Evolutionary conservation across 2,113 vertebrate species (phyloP).

Genomic region (Cairina moschata): DNA sequence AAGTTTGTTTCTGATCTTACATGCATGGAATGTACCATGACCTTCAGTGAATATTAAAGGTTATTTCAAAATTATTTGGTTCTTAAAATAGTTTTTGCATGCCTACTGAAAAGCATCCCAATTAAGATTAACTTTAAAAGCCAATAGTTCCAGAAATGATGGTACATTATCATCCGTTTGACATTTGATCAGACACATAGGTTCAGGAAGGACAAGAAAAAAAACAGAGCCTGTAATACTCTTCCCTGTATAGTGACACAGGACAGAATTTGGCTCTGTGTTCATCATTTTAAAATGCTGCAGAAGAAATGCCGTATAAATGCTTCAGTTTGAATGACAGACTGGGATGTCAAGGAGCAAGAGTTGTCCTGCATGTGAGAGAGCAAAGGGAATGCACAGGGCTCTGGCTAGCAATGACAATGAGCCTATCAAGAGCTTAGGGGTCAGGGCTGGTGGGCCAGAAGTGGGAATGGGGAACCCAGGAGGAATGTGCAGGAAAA

Average conservation of each 20-base stretch:
- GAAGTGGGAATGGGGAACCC: no score
- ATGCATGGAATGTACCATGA: constrained; percentile 30
- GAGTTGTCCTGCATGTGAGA: neutral
- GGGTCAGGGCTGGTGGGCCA: neutral
- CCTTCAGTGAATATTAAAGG: constrained; percentile 32
- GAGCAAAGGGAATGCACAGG: neutral
- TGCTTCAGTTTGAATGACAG: neutral
- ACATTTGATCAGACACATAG: constrained; percentile 32
- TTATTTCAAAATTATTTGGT: constrained; percentile 7
- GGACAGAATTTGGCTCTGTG: neutral
- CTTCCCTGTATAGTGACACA: neutral
- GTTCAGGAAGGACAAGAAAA: constrained; percentile 3
- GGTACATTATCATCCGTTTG: constrained; percentile 23
- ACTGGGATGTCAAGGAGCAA: neutral
- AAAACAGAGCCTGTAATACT: neutral
- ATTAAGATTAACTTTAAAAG: constrained; percentile 46
- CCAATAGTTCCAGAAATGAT: constrained; percentile 48
- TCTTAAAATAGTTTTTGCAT: constrained; percentile 51
- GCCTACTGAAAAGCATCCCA: neutral
- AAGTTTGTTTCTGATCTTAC: constrained; percentile 35
- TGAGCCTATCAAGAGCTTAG: neutral
- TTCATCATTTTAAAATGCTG: neutral
- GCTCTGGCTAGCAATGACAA: neutral
- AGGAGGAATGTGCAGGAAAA: neutral
- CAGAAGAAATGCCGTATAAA: neutral